A percentile compares a stretch with the other conserved stretches of the same genome.
phyloP scores from a whole-genome alignment of 2,797 vertebrate genomes.

The Brachymystax lenok region DNA sequence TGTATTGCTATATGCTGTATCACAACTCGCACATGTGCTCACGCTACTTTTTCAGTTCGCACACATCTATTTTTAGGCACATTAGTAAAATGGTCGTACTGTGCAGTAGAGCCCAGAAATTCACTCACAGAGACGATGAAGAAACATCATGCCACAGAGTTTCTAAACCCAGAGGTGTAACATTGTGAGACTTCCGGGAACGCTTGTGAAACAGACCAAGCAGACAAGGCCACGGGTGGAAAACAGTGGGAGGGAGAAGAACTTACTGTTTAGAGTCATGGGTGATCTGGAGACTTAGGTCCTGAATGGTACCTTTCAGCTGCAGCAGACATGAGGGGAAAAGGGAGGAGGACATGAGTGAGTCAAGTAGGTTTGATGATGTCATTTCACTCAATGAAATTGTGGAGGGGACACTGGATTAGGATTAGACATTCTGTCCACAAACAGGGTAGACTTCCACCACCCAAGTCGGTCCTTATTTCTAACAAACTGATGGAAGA shows the following conservation, averaged over 20 bases:
- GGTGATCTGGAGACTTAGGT: slow-evolving; percentile 69
- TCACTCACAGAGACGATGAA: too few relatives aligned
- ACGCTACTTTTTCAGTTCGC: too few relatives aligned
- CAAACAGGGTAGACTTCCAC: not conserved
- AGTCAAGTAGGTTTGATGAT: not conserved
- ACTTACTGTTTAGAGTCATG: slow-evolving; percentile 83
- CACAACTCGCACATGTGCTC: too few relatives aligned
- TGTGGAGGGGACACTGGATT: not conserved
- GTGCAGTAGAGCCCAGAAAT: too few relatives aligned
- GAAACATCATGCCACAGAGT: too few relatives aligned
- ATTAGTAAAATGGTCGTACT: too few relatives aligned
- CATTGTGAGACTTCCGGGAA: too few relatives aligned
- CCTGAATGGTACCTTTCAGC: slow-evolving; percentile 82
- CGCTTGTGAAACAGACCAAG: too few relatives aligned
- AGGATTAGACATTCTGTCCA: not conserved
- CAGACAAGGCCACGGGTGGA: not conserved
- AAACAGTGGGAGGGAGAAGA: not conserved
- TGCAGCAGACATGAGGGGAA: slow-evolving; percentile 49
- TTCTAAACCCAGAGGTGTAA: too few relatives aligned
- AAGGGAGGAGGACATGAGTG: not conserved
- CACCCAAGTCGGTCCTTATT: not conserved
- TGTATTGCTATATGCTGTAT: too few relatives aligned
- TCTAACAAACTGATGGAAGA: slow-evolving; percentile 1
- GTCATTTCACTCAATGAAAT: not conserved
- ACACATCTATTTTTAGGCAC: too few relatives aligned